phyloP scores from a whole-genome alignment of 2,888 invertebrate species.

The Scrobipalpa costella region DNA sequence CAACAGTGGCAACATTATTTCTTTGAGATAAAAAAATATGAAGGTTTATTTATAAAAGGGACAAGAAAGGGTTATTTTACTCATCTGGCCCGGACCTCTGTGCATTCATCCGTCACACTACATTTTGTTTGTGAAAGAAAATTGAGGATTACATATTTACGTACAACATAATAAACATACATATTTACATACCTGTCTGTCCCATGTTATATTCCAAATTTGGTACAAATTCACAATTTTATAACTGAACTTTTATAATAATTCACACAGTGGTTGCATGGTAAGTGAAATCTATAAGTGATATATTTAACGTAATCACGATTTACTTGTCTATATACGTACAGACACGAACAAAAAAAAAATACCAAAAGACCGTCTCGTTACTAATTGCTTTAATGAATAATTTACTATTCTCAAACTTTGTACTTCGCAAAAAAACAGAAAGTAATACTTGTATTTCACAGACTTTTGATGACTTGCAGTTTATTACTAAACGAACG shows the following conservation, averaged over 20 bases:
- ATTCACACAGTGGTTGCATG: neutral
- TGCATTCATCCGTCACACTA: conserved; percentile 17
- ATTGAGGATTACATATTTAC: neutral
- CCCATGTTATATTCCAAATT: neutral
- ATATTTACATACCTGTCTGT: neutral
- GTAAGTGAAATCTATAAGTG: neutral
- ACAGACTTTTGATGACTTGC: neutral
- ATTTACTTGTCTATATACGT: too few species aligned
- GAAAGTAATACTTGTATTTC: neutral
- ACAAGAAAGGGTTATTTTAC: conserved; percentile 32
- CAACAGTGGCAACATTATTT: neutral
- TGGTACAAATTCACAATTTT: neutral
- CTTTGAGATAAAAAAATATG: conserved; percentile 1
- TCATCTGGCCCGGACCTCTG: conserved; percentile 9
- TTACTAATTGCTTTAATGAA: neutral
- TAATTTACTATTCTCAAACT: neutral
- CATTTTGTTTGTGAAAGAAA: conserved; percentile 1
- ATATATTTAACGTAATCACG: too few species aligned
- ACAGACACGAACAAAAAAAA: too few species aligned
- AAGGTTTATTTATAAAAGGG: conserved; percentile 37
- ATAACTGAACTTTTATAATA: neutral
- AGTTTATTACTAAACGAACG: too few species aligned
- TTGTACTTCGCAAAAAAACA: neutral
- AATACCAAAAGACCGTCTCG: too few species aligned
- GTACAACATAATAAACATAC: neutral